Evolutionary conservation across 2,888 invertebrate genomes (phyloP).

Genomic region (Balanococcus diminutus): DNA sequence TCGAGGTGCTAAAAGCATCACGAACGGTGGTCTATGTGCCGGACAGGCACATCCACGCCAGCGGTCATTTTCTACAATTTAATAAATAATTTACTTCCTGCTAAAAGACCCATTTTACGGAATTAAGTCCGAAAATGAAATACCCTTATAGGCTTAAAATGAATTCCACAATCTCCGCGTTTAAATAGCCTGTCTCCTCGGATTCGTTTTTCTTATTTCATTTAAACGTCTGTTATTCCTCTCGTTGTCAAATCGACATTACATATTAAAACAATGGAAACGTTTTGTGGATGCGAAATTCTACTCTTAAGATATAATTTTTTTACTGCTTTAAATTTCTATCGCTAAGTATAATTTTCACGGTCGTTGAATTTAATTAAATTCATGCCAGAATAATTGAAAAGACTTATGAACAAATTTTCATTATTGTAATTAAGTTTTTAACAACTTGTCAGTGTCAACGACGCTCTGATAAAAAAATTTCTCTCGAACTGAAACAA

Average conservation of each 20-base stretch:
- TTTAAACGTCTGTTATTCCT: background rate
- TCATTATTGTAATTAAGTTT: slow-evolving; percentile 1
- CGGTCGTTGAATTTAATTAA: slow-evolving; percentile 13
- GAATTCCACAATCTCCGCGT: slow-evolving; percentile 3
- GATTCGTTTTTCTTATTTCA: background rate
- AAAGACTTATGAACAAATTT: background rate
- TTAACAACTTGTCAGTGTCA: background rate
- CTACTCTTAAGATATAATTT: background rate
- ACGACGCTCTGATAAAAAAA: background rate
- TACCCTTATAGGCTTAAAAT: background rate
- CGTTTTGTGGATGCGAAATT: background rate
- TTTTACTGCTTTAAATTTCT: background rate
- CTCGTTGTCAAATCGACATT: background rate
- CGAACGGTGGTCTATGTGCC: background rate
- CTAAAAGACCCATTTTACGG: background rate
- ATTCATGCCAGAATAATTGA: background rate
- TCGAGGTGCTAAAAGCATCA: slow-evolving; percentile 10
- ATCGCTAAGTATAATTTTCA: background rate
- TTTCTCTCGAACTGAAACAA: too few relatives aligned
- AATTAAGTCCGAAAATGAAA: slow-evolving; percentile 27
- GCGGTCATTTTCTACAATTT: slow-evolving; percentile 5
- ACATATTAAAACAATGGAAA: background rate
- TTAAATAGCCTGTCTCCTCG: background rate
- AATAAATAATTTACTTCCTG: slow-evolving; percentile 19
- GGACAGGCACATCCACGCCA: background rate